Conservation (phyloP, 2,113 vertebrate species). For the Equus quagga region DNA sequence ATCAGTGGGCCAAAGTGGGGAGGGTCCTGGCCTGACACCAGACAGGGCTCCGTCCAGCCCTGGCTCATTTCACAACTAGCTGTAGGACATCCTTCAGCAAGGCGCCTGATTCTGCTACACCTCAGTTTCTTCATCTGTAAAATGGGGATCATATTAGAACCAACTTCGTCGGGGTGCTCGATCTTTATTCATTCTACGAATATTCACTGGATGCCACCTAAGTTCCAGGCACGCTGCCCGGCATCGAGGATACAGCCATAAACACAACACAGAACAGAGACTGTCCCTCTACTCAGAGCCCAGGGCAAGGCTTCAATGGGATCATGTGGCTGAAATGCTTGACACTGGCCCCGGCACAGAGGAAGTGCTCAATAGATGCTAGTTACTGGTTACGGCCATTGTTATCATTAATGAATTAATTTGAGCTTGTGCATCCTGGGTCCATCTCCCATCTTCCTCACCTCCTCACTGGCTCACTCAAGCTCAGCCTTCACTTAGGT, state of each 20-base stretch:
- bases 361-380: neutral
- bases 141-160: neutral
- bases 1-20: neutral
- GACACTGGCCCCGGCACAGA: neutral
- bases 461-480: neutral
- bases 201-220: neutral
- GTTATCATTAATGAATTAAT: neutral
- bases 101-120: neutral
- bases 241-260: neutral
- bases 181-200: neutral
- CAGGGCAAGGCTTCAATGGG: neutral
- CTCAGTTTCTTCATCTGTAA: constrained; percentile 40
- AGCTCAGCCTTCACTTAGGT: neutral
- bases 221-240: neutral
- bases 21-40: neutral
- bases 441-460: neutral
- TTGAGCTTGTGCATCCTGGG: neutral
- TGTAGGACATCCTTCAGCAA: neutral
- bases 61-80: neutral
- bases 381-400: neutral
- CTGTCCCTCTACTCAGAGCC: neutral
- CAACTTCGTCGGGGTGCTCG: neutral
- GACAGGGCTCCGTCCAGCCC: neutral
- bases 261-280: neutral
- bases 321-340: neutral